These are phyloP conservation scores for Enteromius thamalakanensis DNA, from an alignment of 2,797 vertebrate genomes.

Conservation along the genomic window DNA sequence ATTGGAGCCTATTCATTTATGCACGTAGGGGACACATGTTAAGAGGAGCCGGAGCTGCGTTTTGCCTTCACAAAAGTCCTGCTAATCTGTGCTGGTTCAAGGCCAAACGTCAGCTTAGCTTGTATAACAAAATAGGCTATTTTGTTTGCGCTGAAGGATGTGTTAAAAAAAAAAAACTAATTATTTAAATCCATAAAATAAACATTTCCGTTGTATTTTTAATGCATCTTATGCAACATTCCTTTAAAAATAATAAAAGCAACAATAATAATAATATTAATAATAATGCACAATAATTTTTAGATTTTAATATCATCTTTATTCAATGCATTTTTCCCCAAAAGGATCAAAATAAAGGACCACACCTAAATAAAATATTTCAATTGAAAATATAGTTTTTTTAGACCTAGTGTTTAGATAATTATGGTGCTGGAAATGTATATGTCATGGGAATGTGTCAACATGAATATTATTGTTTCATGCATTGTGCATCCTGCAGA, in stretches of 20 bases:
- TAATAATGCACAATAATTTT: background rate
- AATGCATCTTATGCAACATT: background rate
- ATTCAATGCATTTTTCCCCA: background rate
- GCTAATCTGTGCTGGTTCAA: conserved; percentile 41
- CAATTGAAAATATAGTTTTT: background rate
- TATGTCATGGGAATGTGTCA: conserved; percentile 34
- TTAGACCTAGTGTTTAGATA: background rate
- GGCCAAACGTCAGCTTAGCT: conserved; percentile 37
- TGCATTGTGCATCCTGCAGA: conserved; percentile 51
- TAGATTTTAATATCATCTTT: background rate
- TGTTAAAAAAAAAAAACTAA: background rate
- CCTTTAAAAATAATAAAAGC: background rate
- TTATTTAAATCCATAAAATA: background rate
- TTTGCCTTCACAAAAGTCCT: conserved; percentile 31
- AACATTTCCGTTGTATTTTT: background rate
- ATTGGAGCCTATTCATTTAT: conserved; percentile 62
- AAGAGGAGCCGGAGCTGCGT: conserved; percentile 40
- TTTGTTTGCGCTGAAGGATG: conserved; percentile 17
- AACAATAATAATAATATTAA: background rate
- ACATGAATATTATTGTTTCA: conserved; percentile 27
- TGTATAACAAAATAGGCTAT: conserved; percentile 18
- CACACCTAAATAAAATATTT: background rate
- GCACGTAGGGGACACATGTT: conserved; percentile 47
- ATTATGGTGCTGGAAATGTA: background rate
- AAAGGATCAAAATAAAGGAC: background rate